Evolutionary conservation across 92 coral and sea anemone species (phyloP), one percentile per base, ranked within the genome.

Genomic region (Diadumene lineata): DNA sequence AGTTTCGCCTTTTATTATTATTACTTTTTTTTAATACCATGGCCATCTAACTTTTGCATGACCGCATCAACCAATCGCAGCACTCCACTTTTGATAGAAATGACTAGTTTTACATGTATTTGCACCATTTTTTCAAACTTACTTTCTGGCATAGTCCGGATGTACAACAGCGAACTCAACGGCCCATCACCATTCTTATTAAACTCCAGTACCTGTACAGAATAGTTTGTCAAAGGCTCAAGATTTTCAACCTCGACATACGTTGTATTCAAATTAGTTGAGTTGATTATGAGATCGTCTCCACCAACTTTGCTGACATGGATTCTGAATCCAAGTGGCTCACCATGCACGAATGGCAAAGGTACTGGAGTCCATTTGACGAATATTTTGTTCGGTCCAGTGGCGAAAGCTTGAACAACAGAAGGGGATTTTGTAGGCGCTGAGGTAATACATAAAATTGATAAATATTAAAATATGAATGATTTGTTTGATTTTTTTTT

Each of bases 101-200:
- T n/a, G n/a, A n/a, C n/a, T n/a, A n/a, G n/a, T n/a, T n/a, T n/a
- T n/a, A n/a, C n/a, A n/a, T n/a, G n/a, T n/a, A n/a, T n/a, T n/a
- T n/a, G n/a, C n/a, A n/a, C n/a, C n/a, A n/a, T n/a, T n/a, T n/a
- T n/a, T n/a, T n/a, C n/a, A n/a, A n/a, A 66, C 81, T 77, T 60
- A 78, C 84, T 46, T 21, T 17, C 16, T 1, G 66, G 85, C 44
- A 56, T 72, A 16, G 89, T 84, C 17, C 7, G 24, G 0, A 73
- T 81, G 38, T 32, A 65, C 34, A 79, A 34, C 0, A 65, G 55
- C 23, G 31, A 70, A 61, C 89, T 84, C 33, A 38, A 22, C 4
- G 89, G 81, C 15, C 89, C 85, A 33, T 60, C 67, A 16, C 89
- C 73, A 64, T 80, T 34, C 50, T 84, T 66, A 21, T 81, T 84